A percentile compares a stretch with the other conserved stretches of the same genome.
These are phyloP conservation scores for Synanthedon formicaeformis DNA, from an alignment of 2,888 invertebrate species.

Conservation along the genomic window DNA sequence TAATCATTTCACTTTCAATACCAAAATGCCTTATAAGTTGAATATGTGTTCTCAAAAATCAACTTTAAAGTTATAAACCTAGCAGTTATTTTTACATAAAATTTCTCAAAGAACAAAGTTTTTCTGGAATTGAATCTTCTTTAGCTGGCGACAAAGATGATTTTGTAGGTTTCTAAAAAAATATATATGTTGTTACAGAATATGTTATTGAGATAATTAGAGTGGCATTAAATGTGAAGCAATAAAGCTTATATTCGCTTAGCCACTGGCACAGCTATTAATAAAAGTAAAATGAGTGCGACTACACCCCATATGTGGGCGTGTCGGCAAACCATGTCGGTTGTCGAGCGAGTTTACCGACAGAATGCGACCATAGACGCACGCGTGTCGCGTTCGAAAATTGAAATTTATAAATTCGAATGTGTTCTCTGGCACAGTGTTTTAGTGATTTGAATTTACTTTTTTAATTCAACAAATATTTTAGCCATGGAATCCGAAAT, in stretches of 20 bases:
- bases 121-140: no score
- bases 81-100: no score
- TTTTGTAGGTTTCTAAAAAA: no score
- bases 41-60: no score
- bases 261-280: slow-evolving; percentile 33
- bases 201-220: slow-evolving; percentile 24
- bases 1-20: slow-evolving; percentile 27
- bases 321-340: slow-evolving; percentile 30
- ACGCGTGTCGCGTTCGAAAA: slow-evolving; percentile 20
- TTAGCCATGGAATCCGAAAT: slow-evolving; percentile 43
- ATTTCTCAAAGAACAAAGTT: no score
- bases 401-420: background rate
- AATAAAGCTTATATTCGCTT: slow-evolving; percentile 58
- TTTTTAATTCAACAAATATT: background rate
- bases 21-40: slow-evolving; percentile 9
- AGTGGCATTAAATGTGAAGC: slow-evolving; percentile 34
- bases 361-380: slow-evolving; percentile 29
- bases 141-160: no score
- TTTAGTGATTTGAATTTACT: background rate
- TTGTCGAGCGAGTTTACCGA: slow-evolving; percentile 31
- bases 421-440: background rate
- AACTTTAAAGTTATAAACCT: no score
- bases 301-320: slow-evolving; percentile 65
- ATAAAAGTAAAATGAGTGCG: slow-evolving; percentile 52
- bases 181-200: background rate